Conservation (phyloP, 2,113 vertebrate genomes). For the Actenoides hombroni region DNA sequence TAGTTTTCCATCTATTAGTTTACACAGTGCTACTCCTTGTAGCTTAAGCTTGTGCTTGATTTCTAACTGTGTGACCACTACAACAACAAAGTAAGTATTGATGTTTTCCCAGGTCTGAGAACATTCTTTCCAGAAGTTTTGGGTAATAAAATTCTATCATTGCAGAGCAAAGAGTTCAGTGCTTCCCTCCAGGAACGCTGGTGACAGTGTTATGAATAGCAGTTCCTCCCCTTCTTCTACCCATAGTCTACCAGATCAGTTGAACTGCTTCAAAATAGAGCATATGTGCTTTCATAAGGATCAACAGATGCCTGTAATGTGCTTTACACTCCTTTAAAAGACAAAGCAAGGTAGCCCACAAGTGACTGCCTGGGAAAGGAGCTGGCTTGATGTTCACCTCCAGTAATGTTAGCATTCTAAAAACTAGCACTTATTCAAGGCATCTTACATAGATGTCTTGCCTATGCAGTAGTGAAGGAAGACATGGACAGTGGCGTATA, state of each 20-base stretch:
- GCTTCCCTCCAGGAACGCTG: neutral
- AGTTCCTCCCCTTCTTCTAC: neutral
- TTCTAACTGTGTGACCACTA: neutral
- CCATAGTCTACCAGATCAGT: neutral
- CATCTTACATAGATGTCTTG: neutral
- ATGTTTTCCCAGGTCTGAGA: neutral
- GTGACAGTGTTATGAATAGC: neutral
- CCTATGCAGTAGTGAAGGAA: neutral
- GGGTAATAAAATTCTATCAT: neutral
- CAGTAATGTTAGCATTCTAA: neutral
- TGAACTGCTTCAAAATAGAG: neutral
- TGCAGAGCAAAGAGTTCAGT: neutral
- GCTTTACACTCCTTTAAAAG: neutral
- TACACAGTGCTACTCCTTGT: neutral
- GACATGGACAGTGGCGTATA: neutral
- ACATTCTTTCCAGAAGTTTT: neutral
- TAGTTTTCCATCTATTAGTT: neutral
- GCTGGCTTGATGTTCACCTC: neutral
- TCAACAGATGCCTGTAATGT: neutral
- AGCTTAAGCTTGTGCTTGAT: neutral
- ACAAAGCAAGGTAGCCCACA: neutral
- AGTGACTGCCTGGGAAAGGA: neutral
- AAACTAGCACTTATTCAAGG: neutral
- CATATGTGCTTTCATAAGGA: neutral
- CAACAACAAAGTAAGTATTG: neutral